Base-by-base conservation (phyloP, 2,888 invertebrate genomes). In the Nomada ferruginata region DNA sequence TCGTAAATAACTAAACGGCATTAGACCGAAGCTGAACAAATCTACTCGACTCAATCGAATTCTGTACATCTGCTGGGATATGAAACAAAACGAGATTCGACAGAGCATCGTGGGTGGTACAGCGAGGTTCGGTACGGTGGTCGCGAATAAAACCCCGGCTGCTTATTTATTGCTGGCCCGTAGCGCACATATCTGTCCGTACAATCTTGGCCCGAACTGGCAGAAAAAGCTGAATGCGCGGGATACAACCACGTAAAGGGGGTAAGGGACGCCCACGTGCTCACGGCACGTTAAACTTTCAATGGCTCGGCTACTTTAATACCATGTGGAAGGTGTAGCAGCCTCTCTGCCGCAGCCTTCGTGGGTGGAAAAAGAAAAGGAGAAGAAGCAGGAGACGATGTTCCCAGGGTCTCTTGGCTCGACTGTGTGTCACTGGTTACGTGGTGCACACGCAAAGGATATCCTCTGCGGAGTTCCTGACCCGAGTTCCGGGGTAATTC, bases 201-300 rank as follows among this genome's bases (percentile, higher is more conserved):
- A 85, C 76, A 88, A 90, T 90, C 89, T 89, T 86, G 86, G 84
- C 74, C 73, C 68, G 69, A 79, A 72, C 76, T 83, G 57, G 76
- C 57, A 76, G 85, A 79, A 86, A 87, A 87, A 89, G 89, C 90
- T 89, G 90, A 86, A 88, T 89, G 82, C 72, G 87, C 87, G 47
- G 84, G 86, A 89, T 87, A 85, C 85, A 66, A 84, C 81, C 85
- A 83, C 83, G 71, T 69, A 68, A 66, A 20, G 55, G 23, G 42
- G 44, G 44, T 3, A 7, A 81, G 68, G 72, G 52, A 76, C 65
- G 85, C 79, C 87, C 87, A 85, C 87, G 87, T 88, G 87, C 89
- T 90, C 88, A 91, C 85, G 89, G 86, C 86, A 89, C 88, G 89
- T 90, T 91, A 89, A 90, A 90, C 85, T 89, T 91, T 91, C 91